Evolutionary conservation across 2,888 invertebrate species (phyloP), one percentile per base, ranked within the genome.

Genomic region (Helleia helle): DNA sequence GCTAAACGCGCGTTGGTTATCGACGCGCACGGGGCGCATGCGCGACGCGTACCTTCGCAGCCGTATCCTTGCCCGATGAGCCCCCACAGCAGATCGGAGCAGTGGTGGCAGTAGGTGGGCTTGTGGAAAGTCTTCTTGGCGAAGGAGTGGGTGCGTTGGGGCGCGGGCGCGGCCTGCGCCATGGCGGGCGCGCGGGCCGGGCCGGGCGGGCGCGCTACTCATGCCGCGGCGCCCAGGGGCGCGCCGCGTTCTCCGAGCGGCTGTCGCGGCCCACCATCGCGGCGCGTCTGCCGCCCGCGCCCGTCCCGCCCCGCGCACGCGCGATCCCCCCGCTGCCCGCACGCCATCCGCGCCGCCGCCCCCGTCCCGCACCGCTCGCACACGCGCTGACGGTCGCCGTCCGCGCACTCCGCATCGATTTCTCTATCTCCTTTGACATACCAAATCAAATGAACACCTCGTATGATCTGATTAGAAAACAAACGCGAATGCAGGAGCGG

Each of bases 41-140:
- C 77, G 76, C 74, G 77, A 52, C 61, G 72, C 87, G 87, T 87
- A 99, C 99, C 97, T 95, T 99, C 99, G 90, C 99, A 99, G 83
- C 96, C 95, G 90, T 95, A 97, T 87, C 99, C 99, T 89, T 98
- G 98, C 86, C 97, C 97, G 84, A 99, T 96, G 87, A 99, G 92
- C 83, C 99, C 98, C 99, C 99, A 99, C 74, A 99, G 92, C 91
- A 98, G 93, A 87, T 99, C 99, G 84, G 97, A 96, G 90, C 99
- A 99, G 89, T 98, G 97, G 89, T 99, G 99, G 89, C 99, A 99
- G 89, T 98, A 98, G 71, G 97, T 97, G 83, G 98, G 99, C 90
- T 98, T 98, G 90, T 99, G 99, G 91, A 99, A 99, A 87, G 97
- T 98, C 90, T 98, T 99, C 93, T 98, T 99, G 87, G 93, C 93